phyloP scores from a whole-genome alignment of 2,797 vertebrate genomes.

The Todus mexicanus region DNA sequence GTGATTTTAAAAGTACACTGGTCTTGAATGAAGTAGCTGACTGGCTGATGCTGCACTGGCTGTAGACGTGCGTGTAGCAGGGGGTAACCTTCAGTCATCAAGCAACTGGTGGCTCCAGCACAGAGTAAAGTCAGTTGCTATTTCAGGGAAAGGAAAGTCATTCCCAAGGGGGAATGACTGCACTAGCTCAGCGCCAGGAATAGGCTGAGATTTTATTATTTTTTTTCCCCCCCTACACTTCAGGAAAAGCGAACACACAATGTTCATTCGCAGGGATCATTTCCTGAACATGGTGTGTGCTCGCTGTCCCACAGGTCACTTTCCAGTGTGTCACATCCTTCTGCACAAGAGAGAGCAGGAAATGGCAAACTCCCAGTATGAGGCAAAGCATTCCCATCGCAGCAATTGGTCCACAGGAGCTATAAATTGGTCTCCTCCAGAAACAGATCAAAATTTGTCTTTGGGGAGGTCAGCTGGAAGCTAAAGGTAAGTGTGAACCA shows the following conservation, averaged over 20 bases:
- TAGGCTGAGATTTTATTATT: conserved; percentile 36
- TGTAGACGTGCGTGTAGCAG: neutral
- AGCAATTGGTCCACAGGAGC: conserved; percentile 61
- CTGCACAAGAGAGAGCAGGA: conserved; percentile 74
- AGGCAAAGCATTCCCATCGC: conserved; percentile 70
- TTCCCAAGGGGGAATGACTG: conserved; percentile 65
- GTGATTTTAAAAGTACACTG: conserved; percentile 30
- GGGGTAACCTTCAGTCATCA: neutral
- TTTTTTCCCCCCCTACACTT: conserved; percentile 38
- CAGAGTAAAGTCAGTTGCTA: conserved; percentile 68
- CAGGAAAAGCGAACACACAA: conserved; percentile 73
- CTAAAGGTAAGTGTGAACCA: conserved; percentile 68
- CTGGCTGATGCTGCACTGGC: neutral
- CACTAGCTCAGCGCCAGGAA: conserved; percentile 68
- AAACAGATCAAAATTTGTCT: conserved; percentile 64
- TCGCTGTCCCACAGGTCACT: conserved; percentile 62
- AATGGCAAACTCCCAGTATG: conserved; percentile 73
- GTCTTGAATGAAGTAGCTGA: neutral
- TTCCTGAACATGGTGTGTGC: conserved; percentile 68
- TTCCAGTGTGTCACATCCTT: conserved; percentile 80
- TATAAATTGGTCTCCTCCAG: conserved; percentile 74
- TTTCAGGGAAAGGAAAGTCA: conserved; percentile 76
- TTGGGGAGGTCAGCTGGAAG: conserved; percentile 26
- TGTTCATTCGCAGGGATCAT: conserved; percentile 68
- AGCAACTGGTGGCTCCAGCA: neutral